Base-by-base conservation (phyloP, 2,797 vertebrate species). In the Malurus leucopterus region DNA sequence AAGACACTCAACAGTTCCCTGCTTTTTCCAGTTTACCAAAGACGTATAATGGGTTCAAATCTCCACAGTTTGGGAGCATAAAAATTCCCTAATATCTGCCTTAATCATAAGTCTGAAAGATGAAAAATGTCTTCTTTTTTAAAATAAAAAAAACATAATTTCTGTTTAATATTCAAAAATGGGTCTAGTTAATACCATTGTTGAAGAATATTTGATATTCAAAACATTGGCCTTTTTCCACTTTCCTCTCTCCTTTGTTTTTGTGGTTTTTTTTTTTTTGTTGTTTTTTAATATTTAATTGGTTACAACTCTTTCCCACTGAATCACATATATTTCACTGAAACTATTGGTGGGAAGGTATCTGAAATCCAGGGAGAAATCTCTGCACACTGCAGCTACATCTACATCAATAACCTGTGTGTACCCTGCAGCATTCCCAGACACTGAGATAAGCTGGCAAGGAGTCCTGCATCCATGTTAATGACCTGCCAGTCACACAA, bases 341-440 rank as follows among this genome's bases (percentile, higher is more conserved):
- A 63, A 79, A 76, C 47, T 84, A 73, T 61, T 76, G 43, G 50
- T 62, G 32, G 24, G 43, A 64, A 84, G 17, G 20, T 54, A 50
- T 57, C 17, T 50, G 61, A 90, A 88, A 86, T 73, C 44, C 64
- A 90, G 49, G 30, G 32, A 88, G 55, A 84, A 86, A 82, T 57
- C 23, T 79, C 49, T 84, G 27, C 27, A 53, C 21, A 14, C 24
- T 79, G 38, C 53, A 88, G 50, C 38, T 84, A 63, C 47, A 54
- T 47, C 50, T 77, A 47, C 34, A 57, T 27, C 53, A 79, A 79
- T 82, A 91, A 92, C 76, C 49, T 67, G 3, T 15, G 11, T 36
- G 38, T 67, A 91, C n/a, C 68, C 71, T 67, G 44, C 90, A 88
- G 86, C 86, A 88, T 90, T 88, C 68, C 34, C 80, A 92, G 74